phyloP scores from a whole-genome alignment of 2,113 vertebrate species.

The Piprites chloris region DNA sequence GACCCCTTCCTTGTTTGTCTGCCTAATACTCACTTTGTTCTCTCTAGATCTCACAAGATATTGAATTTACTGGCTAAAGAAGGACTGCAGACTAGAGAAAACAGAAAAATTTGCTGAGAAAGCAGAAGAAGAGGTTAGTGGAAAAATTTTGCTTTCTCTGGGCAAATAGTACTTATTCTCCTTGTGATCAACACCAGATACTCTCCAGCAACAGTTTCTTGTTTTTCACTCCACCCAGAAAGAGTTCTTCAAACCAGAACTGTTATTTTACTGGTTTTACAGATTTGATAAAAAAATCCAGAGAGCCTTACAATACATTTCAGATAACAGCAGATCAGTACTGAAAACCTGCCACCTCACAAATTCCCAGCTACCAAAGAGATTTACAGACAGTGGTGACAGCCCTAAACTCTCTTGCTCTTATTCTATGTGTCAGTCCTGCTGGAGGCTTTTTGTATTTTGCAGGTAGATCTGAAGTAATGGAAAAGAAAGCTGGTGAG shows the following conservation, averaged over 20 bases:
- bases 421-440: neutral
- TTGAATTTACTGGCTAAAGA: conserved; percentile 50
- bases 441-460: neutral
- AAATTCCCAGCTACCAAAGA: neutral
- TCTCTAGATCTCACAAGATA: conserved; percentile 51
- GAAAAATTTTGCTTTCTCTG: conserved; percentile 45
- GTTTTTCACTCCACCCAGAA: neutral
- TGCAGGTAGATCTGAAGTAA: neutral
- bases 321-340: neutral
- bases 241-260: neutral
- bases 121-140: conserved; percentile 47
- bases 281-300: neutral
- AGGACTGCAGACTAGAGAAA: conserved; percentile 50
- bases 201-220: neutral
- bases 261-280: neutral
- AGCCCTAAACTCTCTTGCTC: neutral
- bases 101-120: conserved; percentile 55
- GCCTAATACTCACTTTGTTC: conserved; percentile 56
- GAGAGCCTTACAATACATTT: neutral
- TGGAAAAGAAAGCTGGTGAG: neutral
- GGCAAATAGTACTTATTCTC: conserved; percentile 15
- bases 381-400: neutral
- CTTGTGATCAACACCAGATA: conserved; percentile 51
- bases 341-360: neutral
- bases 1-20: conserved; percentile 57